phyloP scores from a whole-genome alignment of 2,113 vertebrate genomes.

The Salvelinus fontinalis region DNA sequence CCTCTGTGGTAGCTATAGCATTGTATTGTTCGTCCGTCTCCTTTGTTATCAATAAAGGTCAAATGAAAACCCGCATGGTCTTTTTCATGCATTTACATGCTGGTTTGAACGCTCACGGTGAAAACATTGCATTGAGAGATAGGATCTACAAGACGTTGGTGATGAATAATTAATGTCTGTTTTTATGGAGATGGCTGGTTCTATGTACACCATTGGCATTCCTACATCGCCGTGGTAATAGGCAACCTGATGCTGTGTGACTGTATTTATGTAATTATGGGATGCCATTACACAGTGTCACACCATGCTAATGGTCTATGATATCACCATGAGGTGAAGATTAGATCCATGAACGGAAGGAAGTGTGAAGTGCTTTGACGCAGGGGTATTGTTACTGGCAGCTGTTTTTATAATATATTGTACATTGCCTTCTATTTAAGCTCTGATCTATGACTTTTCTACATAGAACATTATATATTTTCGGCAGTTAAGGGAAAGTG shows the following conservation, averaged over 20 bases:
- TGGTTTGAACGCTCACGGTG: not conserved
- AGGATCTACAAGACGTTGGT: not conserved
- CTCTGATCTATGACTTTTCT: no score
- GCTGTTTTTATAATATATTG: not conserved
- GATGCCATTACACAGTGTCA: not conserved
- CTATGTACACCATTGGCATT: not conserved
- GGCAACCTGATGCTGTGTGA: not conserved
- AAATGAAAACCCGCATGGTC: not conserved
- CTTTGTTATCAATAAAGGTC: constrained; percentile 39
- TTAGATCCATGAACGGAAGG: not conserved
- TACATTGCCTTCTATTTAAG: not conserved
- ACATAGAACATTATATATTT: no score
- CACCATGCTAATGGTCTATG: not conserved
- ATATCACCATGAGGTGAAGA: not conserved
- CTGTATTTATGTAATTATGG: not conserved
- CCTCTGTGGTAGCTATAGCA: not conserved
- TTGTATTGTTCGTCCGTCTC: constrained; percentile 22
- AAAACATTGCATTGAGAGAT: not conserved
- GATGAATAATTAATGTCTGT: not conserved
- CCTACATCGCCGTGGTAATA: not conserved
- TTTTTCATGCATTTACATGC: constrained; percentile 3
- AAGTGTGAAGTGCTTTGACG: not conserved
- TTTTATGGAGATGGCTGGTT: not conserved
- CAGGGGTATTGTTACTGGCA: not conserved
- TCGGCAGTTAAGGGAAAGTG: no score